Base-by-base conservation (phyloP, 2,797 vertebrate genomes). In the Eupleurogrammus muticus region DNA sequence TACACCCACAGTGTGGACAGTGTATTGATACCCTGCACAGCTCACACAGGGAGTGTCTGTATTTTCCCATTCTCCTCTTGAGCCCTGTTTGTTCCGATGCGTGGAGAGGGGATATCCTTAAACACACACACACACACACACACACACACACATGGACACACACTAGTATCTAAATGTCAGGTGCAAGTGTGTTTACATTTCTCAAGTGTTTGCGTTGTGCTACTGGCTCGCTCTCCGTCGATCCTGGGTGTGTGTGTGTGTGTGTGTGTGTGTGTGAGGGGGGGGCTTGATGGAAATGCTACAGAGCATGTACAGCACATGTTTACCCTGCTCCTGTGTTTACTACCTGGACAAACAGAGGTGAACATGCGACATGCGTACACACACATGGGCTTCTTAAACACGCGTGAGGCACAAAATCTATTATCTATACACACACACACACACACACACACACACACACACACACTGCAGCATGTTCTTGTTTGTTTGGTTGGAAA, bases 171-270 rank as follows among this genome's bases (percentile, higher is more conserved):
- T 77, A 42, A 83, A 72, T 16, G 6, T 55, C 59, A 83, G 42
- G 79, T 44, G 24, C 19, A 58, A 71, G 58, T 68, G 66, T 87
- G 79, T 85, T 89, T 81, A 75, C 62, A 70, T 79, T 77, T 77
- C 73, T 46, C 0, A n/a, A 75, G 65, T 83, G 66, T 82, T 82
- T 79, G 73, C 63, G 64, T 56, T 74, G 23, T 3, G 35, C 47
- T 46, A 16, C 40, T 44, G 14, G 7, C 16, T 44, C 16, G 21
- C 67, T 42, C 64, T 69, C 42, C 36, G 68, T 23, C 51, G 48
- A 69, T 63, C 73, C 49, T 75, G 1, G 7, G 38, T n/a, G n/a
- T n/a, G n/a, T n/a, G n/a, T n/a, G n/a, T n/a, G n/a, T n/a, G n/a
- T n/a, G n/a, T n/a, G n/a, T n/a, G n/a, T n/a, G n/a, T n/a, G n/a